phyloP scores from a whole-genome alignment of 2,888 invertebrate genomes.

The Ligdia adustata region DNA sequence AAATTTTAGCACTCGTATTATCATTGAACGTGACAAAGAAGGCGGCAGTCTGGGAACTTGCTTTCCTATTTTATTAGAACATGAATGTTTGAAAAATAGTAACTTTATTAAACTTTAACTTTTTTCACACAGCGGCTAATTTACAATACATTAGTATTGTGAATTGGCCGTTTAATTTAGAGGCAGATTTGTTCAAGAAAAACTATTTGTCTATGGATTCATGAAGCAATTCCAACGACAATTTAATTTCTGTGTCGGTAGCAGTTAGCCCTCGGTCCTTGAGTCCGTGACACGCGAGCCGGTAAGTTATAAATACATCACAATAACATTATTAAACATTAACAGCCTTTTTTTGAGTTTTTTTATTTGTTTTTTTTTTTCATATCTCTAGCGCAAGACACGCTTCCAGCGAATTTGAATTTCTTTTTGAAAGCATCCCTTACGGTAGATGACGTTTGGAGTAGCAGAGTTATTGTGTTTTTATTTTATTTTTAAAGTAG shows the following conservation, averaged over 20 bases:
- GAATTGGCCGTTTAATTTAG: too few relatives aligned
- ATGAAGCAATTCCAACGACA: too few relatives aligned
- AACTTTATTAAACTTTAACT: too few relatives aligned
- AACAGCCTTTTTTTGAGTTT: conserved; percentile 76
- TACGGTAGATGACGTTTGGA: conserved; percentile 4
- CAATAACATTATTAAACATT: conserved; percentile 55
- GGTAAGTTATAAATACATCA: conserved; percentile 70
- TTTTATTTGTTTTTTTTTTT: conserved; percentile 53
- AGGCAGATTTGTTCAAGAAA: too few relatives aligned
- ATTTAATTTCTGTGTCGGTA: conserved; percentile 17
- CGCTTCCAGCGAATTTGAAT: conserved; percentile 26
- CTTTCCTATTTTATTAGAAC: too few relatives aligned
- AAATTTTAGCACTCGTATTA: too few relatives aligned
- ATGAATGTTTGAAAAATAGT: too few relatives aligned
- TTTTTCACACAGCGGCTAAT: too few relatives aligned
- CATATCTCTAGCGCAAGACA: conserved; percentile 40
- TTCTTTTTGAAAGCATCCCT: conserved; percentile 26
- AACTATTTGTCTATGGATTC: too few relatives aligned
- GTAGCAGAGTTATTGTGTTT: conserved; percentile 6
- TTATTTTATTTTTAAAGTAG: not conserved
- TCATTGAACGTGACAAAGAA: too few relatives aligned
- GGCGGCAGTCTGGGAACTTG: too few relatives aligned
- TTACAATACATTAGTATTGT: too few relatives aligned
- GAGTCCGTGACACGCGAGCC: conserved; percentile 66
- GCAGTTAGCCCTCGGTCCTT: conserved; percentile 29